A percentile compares a stretch with the other conserved stretches of the same genome.
Conservation (phyloP, 1,140 invertebrate species). For the Callitettix versicolor region DNA sequence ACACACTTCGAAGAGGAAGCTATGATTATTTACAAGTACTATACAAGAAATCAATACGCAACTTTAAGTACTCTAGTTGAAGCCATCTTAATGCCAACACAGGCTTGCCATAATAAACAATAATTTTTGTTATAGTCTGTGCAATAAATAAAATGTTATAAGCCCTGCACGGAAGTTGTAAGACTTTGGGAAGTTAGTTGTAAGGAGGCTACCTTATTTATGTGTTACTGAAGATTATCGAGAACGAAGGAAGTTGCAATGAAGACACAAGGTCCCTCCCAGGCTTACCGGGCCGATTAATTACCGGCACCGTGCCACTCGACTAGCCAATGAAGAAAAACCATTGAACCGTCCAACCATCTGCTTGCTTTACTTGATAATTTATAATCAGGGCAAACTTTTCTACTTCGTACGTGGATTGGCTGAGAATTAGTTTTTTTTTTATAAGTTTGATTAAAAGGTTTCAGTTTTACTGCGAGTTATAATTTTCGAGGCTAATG, state of each 20-base stretch:
- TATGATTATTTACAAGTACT: too few relatives aligned
- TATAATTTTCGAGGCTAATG: too few relatives aligned
- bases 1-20: too few relatives aligned
- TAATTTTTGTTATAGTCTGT: constrained; percentile 9
- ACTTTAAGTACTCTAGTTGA: not conserved
- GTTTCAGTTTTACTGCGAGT: too few relatives aligned
- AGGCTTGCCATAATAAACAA: constrained; percentile 9
- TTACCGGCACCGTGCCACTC: not conserved
- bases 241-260: not conserved
- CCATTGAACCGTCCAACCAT: too few relatives aligned
- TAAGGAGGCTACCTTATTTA: constrained; percentile 12
- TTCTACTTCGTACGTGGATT: too few relatives aligned
- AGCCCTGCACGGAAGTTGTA: constrained; percentile 11
- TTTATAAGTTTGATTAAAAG: too few relatives aligned
- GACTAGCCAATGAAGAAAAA: not conserved
- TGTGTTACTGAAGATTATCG: constrained; percentile 12
- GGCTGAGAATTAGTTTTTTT: too few relatives aligned
- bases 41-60: constrained; percentile 4
- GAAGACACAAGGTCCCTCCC: constrained; percentile 6
- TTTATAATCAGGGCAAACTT: too few relatives aligned
- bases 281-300: constrained; percentile 6
- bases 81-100: not conserved
- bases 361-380: too few relatives aligned
- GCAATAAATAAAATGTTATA: constrained; percentile 13
- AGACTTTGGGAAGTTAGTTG: constrained; percentile 12